Evolutionary conservation across 2,888 invertebrate genomes (phyloP).

Genomic region (Strigamia maritima): DNA sequence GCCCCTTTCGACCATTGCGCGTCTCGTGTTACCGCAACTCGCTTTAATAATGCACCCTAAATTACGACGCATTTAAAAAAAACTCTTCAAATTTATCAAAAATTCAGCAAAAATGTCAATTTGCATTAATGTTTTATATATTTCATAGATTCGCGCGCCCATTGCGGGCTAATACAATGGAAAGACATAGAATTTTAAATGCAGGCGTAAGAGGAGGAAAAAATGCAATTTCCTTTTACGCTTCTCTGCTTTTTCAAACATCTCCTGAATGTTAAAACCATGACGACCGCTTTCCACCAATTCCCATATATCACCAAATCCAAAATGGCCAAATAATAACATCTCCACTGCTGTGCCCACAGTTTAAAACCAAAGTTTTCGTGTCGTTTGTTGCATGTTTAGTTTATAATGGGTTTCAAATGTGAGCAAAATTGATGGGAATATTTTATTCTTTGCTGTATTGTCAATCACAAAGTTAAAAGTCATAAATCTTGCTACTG

Average conservation of each 20-base stretch:
- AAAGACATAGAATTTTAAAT: constrained; percentile 4
- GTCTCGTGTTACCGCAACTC: background rate
- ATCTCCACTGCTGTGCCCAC: too few species aligned
- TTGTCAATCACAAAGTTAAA: background rate
- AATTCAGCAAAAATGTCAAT: background rate
- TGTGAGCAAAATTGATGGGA: background rate
- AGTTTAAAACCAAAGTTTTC: too few species aligned
- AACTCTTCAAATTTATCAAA: background rate
- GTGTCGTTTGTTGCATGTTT: too few species aligned
- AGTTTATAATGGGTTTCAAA: background rate
- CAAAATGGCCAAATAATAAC: background rate
- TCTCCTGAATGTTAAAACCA: background rate
- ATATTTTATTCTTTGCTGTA: background rate
- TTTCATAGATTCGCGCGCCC: background rate
- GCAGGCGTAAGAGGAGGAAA: background rate
- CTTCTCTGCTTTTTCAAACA: background rate
- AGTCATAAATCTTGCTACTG: background rate
- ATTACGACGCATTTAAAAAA: background rate
- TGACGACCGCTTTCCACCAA: background rate
- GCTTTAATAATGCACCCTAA: background rate
- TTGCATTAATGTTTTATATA: too few species aligned
- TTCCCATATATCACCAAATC: background rate
- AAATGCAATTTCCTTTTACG: background rate
- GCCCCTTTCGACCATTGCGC: background rate
- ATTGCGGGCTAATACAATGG: background rate